Evolutionary conservation across 2,797 vertebrate genomes (phyloP), one percentile per base, ranked within the genome.

Genomic region (Sebastiscus tertius): DNA sequence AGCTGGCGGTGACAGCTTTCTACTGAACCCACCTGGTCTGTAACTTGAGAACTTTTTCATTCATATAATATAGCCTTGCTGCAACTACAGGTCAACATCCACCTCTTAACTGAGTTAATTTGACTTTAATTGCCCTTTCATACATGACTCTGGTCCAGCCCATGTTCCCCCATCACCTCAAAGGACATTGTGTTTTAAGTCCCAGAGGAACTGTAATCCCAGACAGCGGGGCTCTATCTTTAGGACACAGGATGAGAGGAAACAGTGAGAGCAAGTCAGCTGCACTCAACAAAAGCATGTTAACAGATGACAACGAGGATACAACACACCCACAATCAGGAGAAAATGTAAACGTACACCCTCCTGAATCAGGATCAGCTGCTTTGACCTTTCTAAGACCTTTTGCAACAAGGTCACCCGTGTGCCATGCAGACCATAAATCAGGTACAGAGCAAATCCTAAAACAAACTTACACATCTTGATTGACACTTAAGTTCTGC

Each of bases 101-200:
- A 36, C 59, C 16, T 60, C 36, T 63, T 26, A 1, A 58, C 27
- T 60, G 26, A 1, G 31, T 12, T 72, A 60, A 74, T n/a, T 1
- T 26, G 49, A 66, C 52, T 72, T 77, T 8, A 46, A 56, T 79
- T 87, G 67, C 72, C 68, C 55, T 75, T 80, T 62, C 68, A 22
- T 11, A 33, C 74, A 82, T 52, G 58, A 72, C 52, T 33, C 6
- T 7, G 66, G 75, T 36, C 58, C 64, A 5, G 69, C 52, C 77
- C 75, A 22, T 42, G 31, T 70, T 80, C 82, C 69, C 88, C 55
- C 60, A 76, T 83, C 72, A 73, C 39, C 83, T 85, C 70, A 76
- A 52, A 86, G 54, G 64, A 90, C 92, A 93, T 91, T 94, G 92
- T 93, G 76, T 89, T 88, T 86, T 24, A 85, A 81, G 8, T 90